Evolutionary conservation across 1,140 invertebrate species (phyloP).

Genomic region (Nephila pilipes): DNA sequence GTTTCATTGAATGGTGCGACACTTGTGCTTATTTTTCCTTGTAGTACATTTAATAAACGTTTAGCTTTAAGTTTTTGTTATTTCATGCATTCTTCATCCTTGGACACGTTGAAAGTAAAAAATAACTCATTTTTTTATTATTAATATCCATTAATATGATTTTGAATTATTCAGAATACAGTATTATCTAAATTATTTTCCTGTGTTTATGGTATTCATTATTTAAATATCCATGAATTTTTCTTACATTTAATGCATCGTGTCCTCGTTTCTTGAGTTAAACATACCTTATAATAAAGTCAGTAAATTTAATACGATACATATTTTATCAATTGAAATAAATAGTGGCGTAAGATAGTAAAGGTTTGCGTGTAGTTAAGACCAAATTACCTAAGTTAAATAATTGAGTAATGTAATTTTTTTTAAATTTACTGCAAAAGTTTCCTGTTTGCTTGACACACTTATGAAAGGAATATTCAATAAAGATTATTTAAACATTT

Average conservation of each 20-base stretch:
- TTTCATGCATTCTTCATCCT: neutral
- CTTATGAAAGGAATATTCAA: no score
- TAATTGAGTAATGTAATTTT: no score
- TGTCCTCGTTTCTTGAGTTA: neutral
- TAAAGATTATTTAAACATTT: no score
- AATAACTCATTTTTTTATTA: neutral
- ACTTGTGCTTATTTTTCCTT: no score
- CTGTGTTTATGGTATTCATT: neutral
- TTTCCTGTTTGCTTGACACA: no score
- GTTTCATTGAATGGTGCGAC: neutral
- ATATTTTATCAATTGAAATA: no score
- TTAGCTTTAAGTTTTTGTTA: neutral
- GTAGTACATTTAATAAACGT: neutral
- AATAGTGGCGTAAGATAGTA: no score
- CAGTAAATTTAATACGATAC: no score
- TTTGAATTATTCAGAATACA: neutral
- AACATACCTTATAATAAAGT: neutral
- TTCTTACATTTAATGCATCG: neutral
- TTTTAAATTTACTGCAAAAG: no score
- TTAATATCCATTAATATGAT: neutral
- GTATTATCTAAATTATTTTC: neutral
- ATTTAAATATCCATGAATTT: neutral
- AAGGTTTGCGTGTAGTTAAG: no score
- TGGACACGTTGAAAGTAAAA: slow-evolving; percentile 51
- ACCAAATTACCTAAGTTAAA: no score